phyloP scores from a whole-genome alignment of 2,113 vertebrate genomes.

The Dinomys branickii region DNA sequence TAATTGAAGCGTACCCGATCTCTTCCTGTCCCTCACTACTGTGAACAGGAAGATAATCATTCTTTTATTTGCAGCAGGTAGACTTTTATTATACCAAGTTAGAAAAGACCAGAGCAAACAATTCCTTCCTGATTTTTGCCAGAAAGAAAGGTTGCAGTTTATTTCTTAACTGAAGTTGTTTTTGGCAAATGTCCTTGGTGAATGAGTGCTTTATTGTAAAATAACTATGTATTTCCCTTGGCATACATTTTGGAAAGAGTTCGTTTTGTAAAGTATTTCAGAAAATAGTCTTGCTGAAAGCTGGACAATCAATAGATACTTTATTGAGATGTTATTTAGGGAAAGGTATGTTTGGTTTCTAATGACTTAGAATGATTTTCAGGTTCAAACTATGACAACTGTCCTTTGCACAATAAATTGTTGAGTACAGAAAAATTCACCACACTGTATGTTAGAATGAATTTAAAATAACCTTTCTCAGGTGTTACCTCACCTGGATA shows the following conservation, averaged over 20 bases:
- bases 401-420: background rate
- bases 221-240: background rate
- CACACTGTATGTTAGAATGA: background rate
- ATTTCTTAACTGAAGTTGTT: conserved; percentile 48
- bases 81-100: conserved; percentile 15
- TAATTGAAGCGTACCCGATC: background rate
- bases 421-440: background rate
- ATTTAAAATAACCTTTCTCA: background rate
- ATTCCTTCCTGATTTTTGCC: background rate
- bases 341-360: background rate
- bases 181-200: background rate
- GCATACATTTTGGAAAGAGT: conserved; percentile 8
- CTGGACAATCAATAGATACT: background rate
- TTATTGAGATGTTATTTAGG: background rate
- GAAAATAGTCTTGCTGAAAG: background rate
- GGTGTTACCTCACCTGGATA: background rate
- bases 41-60: conserved; percentile 25
- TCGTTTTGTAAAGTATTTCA: background rate
- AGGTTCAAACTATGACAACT: background rate
- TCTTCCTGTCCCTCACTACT: background rate
- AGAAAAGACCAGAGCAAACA: conserved; percentile 48
- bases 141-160: conserved; percentile 15
- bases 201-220: conserved; percentile 18
- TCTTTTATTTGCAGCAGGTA: background rate
- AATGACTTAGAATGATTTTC: background rate